phyloP scores from a whole-genome alignment of 2,113 vertebrate genomes.

The Ptilorrhoa leucosticta region DNA sequence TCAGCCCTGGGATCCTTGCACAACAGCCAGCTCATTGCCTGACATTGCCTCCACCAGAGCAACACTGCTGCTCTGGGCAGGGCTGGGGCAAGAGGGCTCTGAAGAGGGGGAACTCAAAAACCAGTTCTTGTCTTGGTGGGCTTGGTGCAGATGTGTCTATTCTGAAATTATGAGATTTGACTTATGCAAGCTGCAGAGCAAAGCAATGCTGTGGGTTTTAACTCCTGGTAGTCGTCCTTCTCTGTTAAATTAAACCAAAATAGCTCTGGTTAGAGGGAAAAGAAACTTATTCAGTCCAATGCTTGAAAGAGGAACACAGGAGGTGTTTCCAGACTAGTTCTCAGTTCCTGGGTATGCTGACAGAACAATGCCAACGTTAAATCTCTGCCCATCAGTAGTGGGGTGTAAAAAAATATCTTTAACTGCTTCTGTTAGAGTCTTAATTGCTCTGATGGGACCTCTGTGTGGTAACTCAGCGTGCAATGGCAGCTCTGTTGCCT shows the following conservation, averaged over 20 bases:
- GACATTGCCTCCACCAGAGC: background rate
- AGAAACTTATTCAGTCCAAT: background rate
- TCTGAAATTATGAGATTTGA: background rate
- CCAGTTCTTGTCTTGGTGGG: rapidly evolving
- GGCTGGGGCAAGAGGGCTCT: background rate
- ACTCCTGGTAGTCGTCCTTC: background rate
- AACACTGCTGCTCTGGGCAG: background rate
- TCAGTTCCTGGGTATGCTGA: background rate
- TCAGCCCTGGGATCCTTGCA: background rate
- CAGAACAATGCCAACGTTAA: background rate
- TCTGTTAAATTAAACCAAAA: background rate
- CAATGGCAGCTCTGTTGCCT: background rate
- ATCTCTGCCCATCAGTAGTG: background rate
- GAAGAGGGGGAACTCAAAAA: background rate
- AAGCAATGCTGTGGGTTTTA: rapidly evolving
- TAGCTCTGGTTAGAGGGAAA: rapidly evolving
- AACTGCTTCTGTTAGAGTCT: background rate
- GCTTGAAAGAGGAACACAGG: background rate
- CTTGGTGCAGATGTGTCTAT: background rate
- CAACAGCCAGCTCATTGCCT: background rate
- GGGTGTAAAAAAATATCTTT: background rate
- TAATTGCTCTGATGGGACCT: background rate
- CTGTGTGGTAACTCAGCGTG: background rate
- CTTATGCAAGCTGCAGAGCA: background rate
- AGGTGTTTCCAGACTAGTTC: background rate